Evolutionary conservation across 2,888 invertebrate species (phyloP), one percentile per base, ranked within the genome.

Genomic region (Sicus ferrugineus): DNA sequence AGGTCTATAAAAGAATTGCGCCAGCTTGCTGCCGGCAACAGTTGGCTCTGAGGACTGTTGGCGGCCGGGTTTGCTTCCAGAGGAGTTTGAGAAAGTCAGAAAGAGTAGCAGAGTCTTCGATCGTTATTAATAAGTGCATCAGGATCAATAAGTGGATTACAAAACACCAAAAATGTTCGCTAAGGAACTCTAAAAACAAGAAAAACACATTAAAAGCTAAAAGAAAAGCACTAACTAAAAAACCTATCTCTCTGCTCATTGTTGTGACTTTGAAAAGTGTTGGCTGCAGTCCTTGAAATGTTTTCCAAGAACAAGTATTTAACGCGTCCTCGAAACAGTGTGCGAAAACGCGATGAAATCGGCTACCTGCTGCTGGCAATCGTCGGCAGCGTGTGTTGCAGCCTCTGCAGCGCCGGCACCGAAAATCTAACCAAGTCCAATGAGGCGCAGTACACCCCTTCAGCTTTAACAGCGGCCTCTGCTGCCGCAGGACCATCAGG

Each of bases 31-130:
- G 77, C 74, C 70, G 76, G 77, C 85, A 86, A 86, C 88, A 89
- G 89, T 89, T 86, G 77, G 80, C 86, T 86, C 86, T 85, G 86
- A 85, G 83, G 85, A 80, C 80, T 79, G 81, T 83, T 85, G 86
- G 81, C 83, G 86, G 83, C 85, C 78, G 79, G 77, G 77, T 72
- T 71, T 58, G 56, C 64, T 50, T 30, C 52, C 26, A 31, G 31
- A 21, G 46, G 56, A 31, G 56, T 19, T 31, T 6, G 16, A 19
- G 26, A 48, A 65, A 67, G 30, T 28, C 21, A 67, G 46, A 38
- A 63, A 42, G 54, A 70, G 4, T 3, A 42, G 42, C 19, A 11
- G 54, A 28, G 16, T 3, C 23, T 3, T 54, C 28, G 28, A 54
- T 21, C 23, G 52, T 3, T 14, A 23, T 1, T 3, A 52, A 52